A percentile compares a stretch with the other conserved stretches of the same genome.
These are phyloP conservation scores for Drosophila pseudoobscura DNA, from an alignment of 1,140 invertebrate species.

Conservation along the genomic window DNA sequence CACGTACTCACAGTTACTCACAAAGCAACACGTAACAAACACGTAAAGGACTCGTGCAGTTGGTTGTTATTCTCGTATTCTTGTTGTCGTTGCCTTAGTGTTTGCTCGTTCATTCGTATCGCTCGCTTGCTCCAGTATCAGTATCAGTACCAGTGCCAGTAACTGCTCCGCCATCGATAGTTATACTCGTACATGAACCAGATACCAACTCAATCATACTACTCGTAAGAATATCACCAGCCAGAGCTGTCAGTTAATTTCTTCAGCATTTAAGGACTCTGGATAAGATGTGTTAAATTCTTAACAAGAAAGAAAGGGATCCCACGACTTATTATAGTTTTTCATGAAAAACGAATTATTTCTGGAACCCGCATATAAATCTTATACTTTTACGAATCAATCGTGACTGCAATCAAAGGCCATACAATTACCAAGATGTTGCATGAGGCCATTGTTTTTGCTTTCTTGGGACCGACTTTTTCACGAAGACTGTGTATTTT, in stretches of 20 bases:
- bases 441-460: too few species aligned
- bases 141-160: conserved; percentile 1
- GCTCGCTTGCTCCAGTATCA: conserved; percentile 64
- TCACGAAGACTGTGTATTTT: too few species aligned
- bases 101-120: conserved; percentile 59
- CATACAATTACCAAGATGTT: too few species aligned
- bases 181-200: conserved; percentile 3
- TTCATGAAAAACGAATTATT: too few species aligned
- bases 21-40: conserved; percentile 19
- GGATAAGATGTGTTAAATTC: too few species aligned
- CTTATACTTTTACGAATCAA: too few species aligned
- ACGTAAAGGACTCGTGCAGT: conserved; percentile 48
- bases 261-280: too few species aligned
- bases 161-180: conserved; percentile 25
- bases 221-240: conserved; percentile 1
- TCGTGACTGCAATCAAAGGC: too few species aligned
- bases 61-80: conserved; percentile 58
- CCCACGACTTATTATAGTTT: too few species aligned
- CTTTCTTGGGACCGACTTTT: too few species aligned
- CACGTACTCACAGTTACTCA: conserved; percentile 26
- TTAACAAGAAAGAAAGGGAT: too few species aligned
- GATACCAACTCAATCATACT: conserved; percentile 11
- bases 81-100: conserved; percentile 62
- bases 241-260: background rate
- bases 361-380: too few species aligned